Evolutionary conservation across 2,888 invertebrate genomes (phyloP), one percentile per base, ranked within the genome.

Genomic region (Hylaea fasciaria): DNA sequence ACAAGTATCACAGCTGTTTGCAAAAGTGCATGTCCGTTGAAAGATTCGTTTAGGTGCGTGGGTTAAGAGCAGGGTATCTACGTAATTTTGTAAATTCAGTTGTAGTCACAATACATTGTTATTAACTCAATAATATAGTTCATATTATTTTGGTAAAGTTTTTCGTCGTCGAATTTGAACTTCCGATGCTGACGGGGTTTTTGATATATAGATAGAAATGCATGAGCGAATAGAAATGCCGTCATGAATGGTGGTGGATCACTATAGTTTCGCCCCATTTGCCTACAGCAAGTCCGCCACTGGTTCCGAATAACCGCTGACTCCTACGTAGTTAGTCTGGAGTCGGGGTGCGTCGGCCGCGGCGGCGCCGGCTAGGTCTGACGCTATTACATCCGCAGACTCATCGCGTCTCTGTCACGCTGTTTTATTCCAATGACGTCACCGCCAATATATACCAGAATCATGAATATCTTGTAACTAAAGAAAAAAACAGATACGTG

Each of bases 321-420:
- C 70, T 73, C 68, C 67, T 70, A 69, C 71, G 71, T 72, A 63
- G 69, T 69, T 68, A 69, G 78, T 74, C 74, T 80, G 75, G 65
- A 72, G 56, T 65, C 68, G 76, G 83, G 81, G 83, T 78, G 80
- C 82, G 87, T 76, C 82, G 82, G 80, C 81, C 82, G 81, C 74
- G 57, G 68, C 77, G 90, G 90, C 90, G 90, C 90, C 90, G 79
- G 79, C 81, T 85, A 81, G 88, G 83, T 86, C 89, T 85, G 87
- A 85, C 89, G 81, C 85, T 83, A 86, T 89, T 87, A 85, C 77
- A 81, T 74, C 81, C 81, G 81, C 82, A 85, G 89, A 89, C 89
- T 90, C 89, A 89, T 89, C 87, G 87, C 72, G 79, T 72, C 84
- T 81, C 80, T 75, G 83, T 83, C 83, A 81, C 71, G 73, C 75